Conservation (phyloP, 1,140 invertebrate species). For the Eurosta solidaginis region DNA sequence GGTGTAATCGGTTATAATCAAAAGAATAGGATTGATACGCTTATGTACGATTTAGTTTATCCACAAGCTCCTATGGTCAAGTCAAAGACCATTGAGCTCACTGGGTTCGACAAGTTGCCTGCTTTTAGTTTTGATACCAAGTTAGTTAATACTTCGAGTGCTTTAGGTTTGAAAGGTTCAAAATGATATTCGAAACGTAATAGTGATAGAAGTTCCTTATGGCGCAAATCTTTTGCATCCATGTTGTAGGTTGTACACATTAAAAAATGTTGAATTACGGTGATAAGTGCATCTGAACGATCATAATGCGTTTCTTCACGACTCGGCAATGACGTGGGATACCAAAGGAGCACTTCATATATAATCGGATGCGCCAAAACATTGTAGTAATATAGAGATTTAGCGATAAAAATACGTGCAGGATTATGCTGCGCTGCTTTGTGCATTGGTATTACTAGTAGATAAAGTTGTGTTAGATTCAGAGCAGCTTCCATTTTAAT, state of each 20-base stretch:
- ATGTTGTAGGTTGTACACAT: slow-evolving; percentile 48
- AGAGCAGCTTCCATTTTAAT: slow-evolving; percentile 2
- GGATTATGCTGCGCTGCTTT: slow-evolving; percentile 33
- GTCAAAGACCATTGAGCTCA: too few species aligned
- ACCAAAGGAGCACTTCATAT: slow-evolving; percentile 41
- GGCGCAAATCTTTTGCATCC: slow-evolving; percentile 33
- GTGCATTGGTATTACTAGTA: slow-evolving; percentile 31
- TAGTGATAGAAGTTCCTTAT: slow-evolving; percentile 42
- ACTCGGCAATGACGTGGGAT: slow-evolving; percentile 48
- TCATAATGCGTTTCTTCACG: slow-evolving; percentile 46
- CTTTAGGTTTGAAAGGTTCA: slow-evolving; percentile 40
- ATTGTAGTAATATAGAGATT: slow-evolving; percentile 46
- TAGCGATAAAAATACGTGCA: slow-evolving; percentile 43
- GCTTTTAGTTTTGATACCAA: slow-evolving; percentile 46
- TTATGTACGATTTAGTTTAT: too few species aligned
- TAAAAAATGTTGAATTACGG: slow-evolving; percentile 48
- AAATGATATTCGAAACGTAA: slow-evolving; percentile 51
- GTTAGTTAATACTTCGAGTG: slow-evolving; percentile 43
- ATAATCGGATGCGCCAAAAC: slow-evolving; percentile 34
- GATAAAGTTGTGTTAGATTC: slow-evolving; percentile 40
- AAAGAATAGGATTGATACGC: too few species aligned
- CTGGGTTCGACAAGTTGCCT: slow-evolving; percentile 38
- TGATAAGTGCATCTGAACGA: slow-evolving; percentile 47
- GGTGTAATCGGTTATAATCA: too few species aligned
- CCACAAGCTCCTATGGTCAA: too few species aligned